Conservation (phyloP, 2,113 vertebrate genomes). For the Petrocephalus zakoni region DNA sequence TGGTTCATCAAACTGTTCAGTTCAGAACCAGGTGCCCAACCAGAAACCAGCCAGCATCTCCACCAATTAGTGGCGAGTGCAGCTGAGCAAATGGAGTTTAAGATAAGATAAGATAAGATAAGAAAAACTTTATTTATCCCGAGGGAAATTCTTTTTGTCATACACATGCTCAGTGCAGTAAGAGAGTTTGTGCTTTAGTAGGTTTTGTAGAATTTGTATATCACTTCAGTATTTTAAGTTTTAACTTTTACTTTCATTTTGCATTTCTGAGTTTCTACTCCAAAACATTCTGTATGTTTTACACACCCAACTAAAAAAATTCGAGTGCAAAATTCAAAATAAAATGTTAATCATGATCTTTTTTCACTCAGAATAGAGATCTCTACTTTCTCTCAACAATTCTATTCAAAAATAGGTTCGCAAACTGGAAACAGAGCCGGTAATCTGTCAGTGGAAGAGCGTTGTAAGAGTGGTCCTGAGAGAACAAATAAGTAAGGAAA, state of each 20-base stretch:
- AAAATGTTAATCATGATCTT: not conserved
- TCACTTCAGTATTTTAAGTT: not conserved
- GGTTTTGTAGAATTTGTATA: not conserved
- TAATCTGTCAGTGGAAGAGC: not conserved
- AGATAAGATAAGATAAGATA: too few species aligned
- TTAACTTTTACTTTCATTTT: not conserved
- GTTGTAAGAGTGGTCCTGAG: not conserved
- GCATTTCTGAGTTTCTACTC: not conserved
- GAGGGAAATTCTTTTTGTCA: too few species aligned
- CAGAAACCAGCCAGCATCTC: not conserved
- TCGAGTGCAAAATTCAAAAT: not conserved
- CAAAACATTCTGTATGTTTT: not conserved
- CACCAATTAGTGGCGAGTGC: not conserved
- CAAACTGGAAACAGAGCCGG: not conserved
- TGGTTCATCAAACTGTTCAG: not conserved
- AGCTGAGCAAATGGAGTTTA: not conserved
- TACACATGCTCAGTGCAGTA: too few species aligned
- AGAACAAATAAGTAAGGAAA: slow-evolving; percentile 10
- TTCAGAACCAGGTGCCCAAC: not conserved
- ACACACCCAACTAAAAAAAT: not conserved
- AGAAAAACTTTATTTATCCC: too few species aligned
- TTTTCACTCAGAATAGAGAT: not conserved
- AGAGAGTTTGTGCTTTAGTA: too few species aligned
- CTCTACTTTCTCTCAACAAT: not conserved
- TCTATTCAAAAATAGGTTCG: not conserved